Percentiles rank a stretch among this genome's conserved stretches.
Conservation (phyloP, 2,113 vertebrate species). For the Cyphomyrus discorhynchus region DNA sequence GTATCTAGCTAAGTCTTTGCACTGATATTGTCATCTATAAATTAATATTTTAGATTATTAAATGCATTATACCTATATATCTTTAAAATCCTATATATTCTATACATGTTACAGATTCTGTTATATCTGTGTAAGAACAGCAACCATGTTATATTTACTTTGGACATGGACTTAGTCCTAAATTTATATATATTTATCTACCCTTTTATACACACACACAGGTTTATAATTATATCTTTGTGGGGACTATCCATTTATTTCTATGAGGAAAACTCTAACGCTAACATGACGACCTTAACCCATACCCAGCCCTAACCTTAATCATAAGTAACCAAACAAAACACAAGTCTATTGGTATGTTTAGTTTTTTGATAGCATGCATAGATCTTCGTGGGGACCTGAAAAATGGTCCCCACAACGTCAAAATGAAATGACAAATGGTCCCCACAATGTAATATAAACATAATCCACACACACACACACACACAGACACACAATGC, state of each 20-base stretch:
- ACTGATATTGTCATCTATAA: neutral
- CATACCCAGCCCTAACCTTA: too few species aligned
- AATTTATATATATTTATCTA: neutral
- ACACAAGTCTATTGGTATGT: too few species aligned
- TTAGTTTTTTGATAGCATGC: too few species aligned
- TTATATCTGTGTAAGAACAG: neutral
- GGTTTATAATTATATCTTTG: too few species aligned
- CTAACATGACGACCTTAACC: too few species aligned
- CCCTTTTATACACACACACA: neutral
- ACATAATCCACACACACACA: neutral
- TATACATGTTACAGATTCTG: neutral
- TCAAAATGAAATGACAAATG: too few species aligned
- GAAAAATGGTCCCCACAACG: too few species aligned
- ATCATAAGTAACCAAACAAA: too few species aligned
- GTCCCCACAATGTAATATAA: too few species aligned
- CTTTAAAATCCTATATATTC: neutral
- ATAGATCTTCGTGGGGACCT: too few species aligned
- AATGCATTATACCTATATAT: neutral
- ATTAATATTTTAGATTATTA: neutral
- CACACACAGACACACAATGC: neutral
- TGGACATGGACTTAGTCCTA: neutral
- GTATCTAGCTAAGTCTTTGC: neutral
- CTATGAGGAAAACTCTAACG: too few species aligned
- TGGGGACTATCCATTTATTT: too few species aligned
- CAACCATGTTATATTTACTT: neutral